Conservation (phyloP, 2,888 invertebrate genomes). For the Frankliniella fusca region DNA sequence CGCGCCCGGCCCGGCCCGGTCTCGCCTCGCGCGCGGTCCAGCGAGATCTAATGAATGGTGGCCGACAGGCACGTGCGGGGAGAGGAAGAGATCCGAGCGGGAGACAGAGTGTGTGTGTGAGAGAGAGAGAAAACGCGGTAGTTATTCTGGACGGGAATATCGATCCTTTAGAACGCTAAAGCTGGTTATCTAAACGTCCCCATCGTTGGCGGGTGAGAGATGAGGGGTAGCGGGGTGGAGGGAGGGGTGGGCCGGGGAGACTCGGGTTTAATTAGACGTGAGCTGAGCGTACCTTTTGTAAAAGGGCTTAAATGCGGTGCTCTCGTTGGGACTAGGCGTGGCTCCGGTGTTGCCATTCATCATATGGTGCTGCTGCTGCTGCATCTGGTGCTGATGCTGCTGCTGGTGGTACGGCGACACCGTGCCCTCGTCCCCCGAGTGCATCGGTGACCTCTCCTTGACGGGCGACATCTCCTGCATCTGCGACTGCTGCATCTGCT, state of each 20-base stretch:
- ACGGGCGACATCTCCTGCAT: conserved; percentile 24
- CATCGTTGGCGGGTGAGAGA: too few relatives aligned
- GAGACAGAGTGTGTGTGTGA: too few relatives aligned
- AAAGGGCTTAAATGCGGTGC: conserved; percentile 80
- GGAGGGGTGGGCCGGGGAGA: too few relatives aligned
- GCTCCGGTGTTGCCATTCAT: conserved; percentile 32
- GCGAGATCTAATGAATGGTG: not conserved
- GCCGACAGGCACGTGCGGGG: too few relatives aligned
- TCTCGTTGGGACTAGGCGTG: conserved; percentile 43
- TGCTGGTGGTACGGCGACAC: conserved; percentile 32
- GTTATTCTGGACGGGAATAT: too few relatives aligned
- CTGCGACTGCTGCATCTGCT: conserved; percentile 28
- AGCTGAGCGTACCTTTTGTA: conserved; percentile 71
- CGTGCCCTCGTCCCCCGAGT: conserved; percentile 20
- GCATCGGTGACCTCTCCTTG: conserved; percentile 18
- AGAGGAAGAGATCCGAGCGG: too few relatives aligned
- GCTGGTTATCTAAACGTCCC: too few relatives aligned
- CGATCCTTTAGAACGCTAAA: too few relatives aligned
- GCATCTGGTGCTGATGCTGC: conserved; percentile 27
- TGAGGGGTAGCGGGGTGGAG: too few relatives aligned
- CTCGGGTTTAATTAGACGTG: too few relatives aligned
- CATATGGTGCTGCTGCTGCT: conserved; percentile 32
- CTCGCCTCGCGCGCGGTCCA: not conserved
- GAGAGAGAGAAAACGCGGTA: too few relatives aligned
- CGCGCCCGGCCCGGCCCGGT: not conserved